phyloP scores from a whole-genome alignment of 2,888 invertebrate species.

The Poecilus cupreus region DNA sequence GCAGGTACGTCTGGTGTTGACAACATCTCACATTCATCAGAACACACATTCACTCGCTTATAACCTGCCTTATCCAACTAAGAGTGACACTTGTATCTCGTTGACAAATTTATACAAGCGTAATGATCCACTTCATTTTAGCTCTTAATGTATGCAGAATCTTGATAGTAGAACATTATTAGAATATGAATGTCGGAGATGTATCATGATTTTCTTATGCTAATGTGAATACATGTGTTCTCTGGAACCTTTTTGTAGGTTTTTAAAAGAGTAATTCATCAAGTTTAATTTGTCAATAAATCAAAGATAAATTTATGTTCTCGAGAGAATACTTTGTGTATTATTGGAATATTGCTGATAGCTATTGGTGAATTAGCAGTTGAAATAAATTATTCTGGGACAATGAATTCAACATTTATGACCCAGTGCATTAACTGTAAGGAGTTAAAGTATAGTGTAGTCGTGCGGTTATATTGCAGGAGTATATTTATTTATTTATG shows the following conservation, averaged over 20 bases:
- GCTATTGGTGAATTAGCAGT: slow-evolving; percentile 16
- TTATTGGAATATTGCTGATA: slow-evolving; percentile 39
- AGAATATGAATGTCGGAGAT: slow-evolving; percentile 26
- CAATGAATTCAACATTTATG: slow-evolving; percentile 35
- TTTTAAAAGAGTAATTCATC: slow-evolving; percentile 15
- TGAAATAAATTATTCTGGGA: slow-evolving; percentile 28
- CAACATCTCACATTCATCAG: slow-evolving; percentile 36
- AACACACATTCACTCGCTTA: too few relatives aligned
- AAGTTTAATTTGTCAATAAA: slow-evolving; percentile 25
- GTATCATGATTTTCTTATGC: slow-evolving; percentile 18
- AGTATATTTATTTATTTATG: slow-evolving; percentile 37
- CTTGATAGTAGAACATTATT: slow-evolving; percentile 34
- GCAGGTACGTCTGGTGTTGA: slow-evolving; percentile 26
- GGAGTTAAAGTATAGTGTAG: neutral
- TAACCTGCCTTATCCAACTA: neutral
- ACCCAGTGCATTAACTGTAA: slow-evolving; percentile 13
- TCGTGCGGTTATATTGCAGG: neutral
- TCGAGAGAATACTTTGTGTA: slow-evolving; percentile 28
- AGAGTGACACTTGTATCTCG: slow-evolving; percentile 35
- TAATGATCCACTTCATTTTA: slow-evolving; percentile 31
- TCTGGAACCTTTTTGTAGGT: slow-evolving; percentile 1
- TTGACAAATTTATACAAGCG: slow-evolving; percentile 43
- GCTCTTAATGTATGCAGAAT: slow-evolving; percentile 31
- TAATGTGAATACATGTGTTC: slow-evolving; percentile 10
- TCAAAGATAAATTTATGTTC: slow-evolving; percentile 33